These are phyloP conservation scores for Napeogenes sylphis DNA, from an alignment of 2,888 invertebrate genomes.

Conservation along the genomic window DNA sequence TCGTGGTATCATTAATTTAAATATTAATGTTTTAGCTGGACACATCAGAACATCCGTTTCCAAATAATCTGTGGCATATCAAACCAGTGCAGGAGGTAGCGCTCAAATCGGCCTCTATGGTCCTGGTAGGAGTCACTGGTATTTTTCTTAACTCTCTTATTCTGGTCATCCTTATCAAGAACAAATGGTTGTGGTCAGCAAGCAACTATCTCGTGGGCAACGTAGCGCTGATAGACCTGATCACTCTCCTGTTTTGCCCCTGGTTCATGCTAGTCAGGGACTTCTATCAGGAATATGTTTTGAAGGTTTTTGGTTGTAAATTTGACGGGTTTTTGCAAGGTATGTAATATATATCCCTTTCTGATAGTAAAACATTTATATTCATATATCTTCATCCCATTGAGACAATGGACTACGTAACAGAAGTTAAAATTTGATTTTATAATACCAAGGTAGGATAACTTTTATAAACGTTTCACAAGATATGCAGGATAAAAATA, in stretches of 20 bases:
- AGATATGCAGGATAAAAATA: too few relatives aligned
- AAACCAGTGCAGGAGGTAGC: conserved; percentile 79
- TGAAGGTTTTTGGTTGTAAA: conserved; percentile 85
- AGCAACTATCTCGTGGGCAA: conserved; percentile 86
- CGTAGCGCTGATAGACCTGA: conserved; percentile 84
- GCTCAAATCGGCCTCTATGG: conserved; percentile 77
- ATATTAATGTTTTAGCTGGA: conserved; percentile 50
- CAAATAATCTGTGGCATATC: conserved; percentile 81
- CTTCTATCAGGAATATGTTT: conserved; percentile 86
- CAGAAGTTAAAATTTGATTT: too few relatives aligned
- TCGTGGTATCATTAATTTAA: background rate
- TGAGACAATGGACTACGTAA: too few relatives aligned
- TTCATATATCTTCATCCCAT: too few relatives aligned
- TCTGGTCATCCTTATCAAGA: conserved; percentile 79
- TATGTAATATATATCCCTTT: conserved; percentile 37
- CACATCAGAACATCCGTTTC: conserved; percentile 70
- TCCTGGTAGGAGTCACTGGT: conserved; percentile 80
- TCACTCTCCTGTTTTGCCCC: conserved; percentile 82
- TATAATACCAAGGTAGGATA: background rate
- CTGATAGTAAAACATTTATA: too few relatives aligned
- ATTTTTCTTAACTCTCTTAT: conserved; percentile 82
- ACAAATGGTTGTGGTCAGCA: conserved; percentile 81
- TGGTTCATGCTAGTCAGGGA: conserved; percentile 86
- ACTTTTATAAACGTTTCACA: background rate
- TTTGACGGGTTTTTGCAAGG: conserved; percentile 87